Evolutionary conservation across 35 echinoderm and acorn worm species (phyloP).

Genomic region (Eucidaris tribuloides): DNA sequence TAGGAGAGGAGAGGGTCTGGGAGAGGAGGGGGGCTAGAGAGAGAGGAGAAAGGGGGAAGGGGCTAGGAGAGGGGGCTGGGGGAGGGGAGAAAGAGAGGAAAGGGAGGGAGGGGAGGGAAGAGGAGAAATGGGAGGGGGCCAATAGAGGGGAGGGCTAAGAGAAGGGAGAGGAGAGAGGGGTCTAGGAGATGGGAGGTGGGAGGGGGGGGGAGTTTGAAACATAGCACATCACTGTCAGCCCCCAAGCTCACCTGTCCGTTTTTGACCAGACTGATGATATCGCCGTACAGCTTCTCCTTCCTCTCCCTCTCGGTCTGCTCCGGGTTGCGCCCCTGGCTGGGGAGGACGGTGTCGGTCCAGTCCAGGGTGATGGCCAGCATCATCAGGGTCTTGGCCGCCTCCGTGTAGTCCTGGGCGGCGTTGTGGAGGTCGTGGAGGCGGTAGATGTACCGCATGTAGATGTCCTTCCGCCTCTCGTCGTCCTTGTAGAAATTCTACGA

Average conservation of each 20-base stretch:
- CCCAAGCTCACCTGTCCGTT: conserved; percentile 67
- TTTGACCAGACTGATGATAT: conserved; percentile 77
- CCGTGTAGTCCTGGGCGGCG: conserved; percentile 59
- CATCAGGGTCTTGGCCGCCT: conserved; percentile 76
- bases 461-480: conserved; percentile 60
- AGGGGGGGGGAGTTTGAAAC: no score
- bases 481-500: conserved; percentile 97
- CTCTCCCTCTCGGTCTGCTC: conserved; percentile 57
- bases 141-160: no score
- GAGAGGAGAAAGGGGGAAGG: no score
- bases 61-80: no score
- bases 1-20: no score
- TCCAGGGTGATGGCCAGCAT: conserved; percentile 64
- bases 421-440: conserved; percentile 80
- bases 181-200: no score
- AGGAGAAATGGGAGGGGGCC: no score
- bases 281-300: conserved; percentile 80
- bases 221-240: background rate
- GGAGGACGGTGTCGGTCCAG: conserved; percentile 57
- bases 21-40: no score
- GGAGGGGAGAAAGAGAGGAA: no score
- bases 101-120: no score
- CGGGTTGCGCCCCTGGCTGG: conserved; percentile 27
- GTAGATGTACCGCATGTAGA: conserved; percentile 87
- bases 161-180: no score